These are phyloP conservation scores for Sminthurides aquaticus DNA, from an alignment of 2,888 invertebrate genomes.

Conservation along the genomic window DNA sequence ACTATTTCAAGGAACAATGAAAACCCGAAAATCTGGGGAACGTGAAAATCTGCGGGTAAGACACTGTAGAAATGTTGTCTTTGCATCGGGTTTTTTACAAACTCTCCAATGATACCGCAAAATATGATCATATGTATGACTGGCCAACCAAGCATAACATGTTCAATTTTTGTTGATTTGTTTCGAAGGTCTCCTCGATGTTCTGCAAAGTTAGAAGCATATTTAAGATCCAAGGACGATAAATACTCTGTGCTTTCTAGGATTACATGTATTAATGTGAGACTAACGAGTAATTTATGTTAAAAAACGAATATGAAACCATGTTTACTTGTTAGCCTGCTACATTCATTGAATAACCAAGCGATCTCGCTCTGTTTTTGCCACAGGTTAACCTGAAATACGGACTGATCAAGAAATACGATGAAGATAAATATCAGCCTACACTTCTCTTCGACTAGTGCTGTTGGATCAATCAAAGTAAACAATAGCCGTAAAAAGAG, in stretches of 20 bases:
- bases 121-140: not conserved
- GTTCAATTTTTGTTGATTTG: not conserved
- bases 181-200: not conserved
- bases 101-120: not conserved
- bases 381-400: not conserved
- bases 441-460: not conserved
- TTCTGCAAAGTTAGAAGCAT: too few relatives aligned
- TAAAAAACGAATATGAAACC: too few relatives aligned
- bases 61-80: not conserved
- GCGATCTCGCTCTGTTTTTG: not conserved
- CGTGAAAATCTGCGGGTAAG: not conserved
- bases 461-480: not conserved
- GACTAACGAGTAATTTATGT: too few relatives aligned
- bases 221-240: too few relatives aligned
- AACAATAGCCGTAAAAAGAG: not conserved
- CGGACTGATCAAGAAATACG: not conserved
- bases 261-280: too few relatives aligned
- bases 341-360: not conserved
- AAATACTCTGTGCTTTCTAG: too few relatives aligned
- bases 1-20: not conserved
- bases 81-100: not conserved
- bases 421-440: not conserved
- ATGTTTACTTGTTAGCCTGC: not conserved
- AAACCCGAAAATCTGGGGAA: not conserved
- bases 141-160: not conserved